Base-by-base conservation (phyloP, 2,888 invertebrate genomes). In the Exephanes ischioxanthus region DNA sequence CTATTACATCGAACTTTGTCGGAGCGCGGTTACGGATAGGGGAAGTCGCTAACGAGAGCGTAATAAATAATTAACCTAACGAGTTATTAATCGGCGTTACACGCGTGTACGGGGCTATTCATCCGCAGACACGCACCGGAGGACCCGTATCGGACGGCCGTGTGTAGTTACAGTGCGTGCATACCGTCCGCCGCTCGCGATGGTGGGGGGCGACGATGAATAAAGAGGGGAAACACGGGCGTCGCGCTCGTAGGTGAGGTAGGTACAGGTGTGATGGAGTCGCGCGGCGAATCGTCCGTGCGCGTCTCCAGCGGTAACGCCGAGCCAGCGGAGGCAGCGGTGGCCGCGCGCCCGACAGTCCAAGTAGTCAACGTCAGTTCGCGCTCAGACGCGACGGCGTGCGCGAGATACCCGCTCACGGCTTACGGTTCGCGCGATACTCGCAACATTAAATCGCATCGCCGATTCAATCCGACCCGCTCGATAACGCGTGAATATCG, bases 341-440 rank as follows among this genome's bases (percentile, higher is more conserved):
- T 6, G 51, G 67, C 55, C 58, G 75, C 58, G 37, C 84, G 48
- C 61, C 76, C 48, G 58, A 41, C 37, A 30, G 48, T 51, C 67
- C 26, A 71, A 61, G 81, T 68, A 70, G 73, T 80, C 78, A 53
- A 83, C 81, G 87, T 85, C 86, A 85, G 87, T 87, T 83, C 70
- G 86, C 79, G 80, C 48, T 80, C 67, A 84, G 84, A 81, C 84
- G 77, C 77, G 67, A 71, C 77, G 67, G 72, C 80, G 83, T 58
- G 84, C 72, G 86, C 67, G 70, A 83, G 66, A 71, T 83, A 53
- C 0, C 41, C 76, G 79, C 22, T 63, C 33, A n/a, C 22, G 55
- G 53, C 53, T 45, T n/a, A 63, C 53, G 61, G 2, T 22, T 30
- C 66, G n/a, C 53, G 53, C 67, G 58, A 19, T 70, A 48, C 16